Conservation (phyloP, 2,888 invertebrate species). For the Callyntrura guangdongensis region DNA sequence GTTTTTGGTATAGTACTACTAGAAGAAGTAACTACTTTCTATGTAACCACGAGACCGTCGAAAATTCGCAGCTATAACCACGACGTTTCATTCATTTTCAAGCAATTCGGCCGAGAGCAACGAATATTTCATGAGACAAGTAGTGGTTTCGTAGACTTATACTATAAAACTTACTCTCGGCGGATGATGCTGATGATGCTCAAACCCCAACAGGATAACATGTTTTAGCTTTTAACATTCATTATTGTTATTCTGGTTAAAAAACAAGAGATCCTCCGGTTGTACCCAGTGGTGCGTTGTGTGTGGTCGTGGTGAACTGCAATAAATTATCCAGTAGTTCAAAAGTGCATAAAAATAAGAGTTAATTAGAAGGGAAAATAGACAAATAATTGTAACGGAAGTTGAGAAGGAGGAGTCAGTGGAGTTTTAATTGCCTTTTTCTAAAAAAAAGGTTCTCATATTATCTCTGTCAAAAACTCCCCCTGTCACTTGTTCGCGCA, state of each 20-base stretch:
- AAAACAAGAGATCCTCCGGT: not conserved
- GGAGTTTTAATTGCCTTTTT: not conserved
- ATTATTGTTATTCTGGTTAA: no score
- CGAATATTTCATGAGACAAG: constrained; percentile 45
- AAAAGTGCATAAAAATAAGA: constrained; percentile 32
- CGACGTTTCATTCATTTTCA: constrained; percentile 5
- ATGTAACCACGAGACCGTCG: no score
- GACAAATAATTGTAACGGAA: constrained; percentile 24
- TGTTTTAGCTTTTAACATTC: not conserved
- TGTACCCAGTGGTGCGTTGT: not conserved
- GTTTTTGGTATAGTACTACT: not conserved
- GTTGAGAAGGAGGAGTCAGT: not conserved
- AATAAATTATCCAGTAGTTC: not conserved
- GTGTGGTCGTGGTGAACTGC: constrained; percentile 28
- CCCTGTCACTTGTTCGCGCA: not conserved
- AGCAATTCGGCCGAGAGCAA: not conserved
- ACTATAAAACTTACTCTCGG: no score
- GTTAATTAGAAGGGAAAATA: constrained; percentile 20
- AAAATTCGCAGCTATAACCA: not conserved
- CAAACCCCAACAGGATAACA: not conserved
- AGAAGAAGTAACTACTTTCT: not conserved
- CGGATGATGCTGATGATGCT: no score
- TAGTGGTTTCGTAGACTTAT: not conserved
- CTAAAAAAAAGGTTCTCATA: not conserved
- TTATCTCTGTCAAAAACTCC: not conserved